Evolutionary conservation across 2,797 vertebrate species (phyloP).

Genomic region (Anguilla marmorata): DNA sequence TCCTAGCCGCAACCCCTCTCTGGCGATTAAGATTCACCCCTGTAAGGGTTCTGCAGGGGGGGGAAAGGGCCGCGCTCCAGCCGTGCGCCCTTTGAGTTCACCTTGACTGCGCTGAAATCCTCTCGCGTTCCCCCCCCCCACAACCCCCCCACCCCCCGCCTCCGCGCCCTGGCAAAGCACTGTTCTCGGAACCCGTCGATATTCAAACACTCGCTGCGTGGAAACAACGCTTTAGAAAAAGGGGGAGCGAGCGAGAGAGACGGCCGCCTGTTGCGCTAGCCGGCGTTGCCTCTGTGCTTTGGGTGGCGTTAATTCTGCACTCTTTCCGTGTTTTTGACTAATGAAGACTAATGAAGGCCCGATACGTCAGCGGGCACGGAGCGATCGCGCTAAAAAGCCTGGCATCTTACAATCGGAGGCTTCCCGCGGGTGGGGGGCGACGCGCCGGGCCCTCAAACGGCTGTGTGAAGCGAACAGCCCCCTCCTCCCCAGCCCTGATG

Average conservation of each 20-base stretch:
- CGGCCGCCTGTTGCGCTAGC: background rate
- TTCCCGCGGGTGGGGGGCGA: background rate
- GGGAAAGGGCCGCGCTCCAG: background rate
- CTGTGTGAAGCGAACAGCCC: background rate
- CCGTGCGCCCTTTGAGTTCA: background rate
- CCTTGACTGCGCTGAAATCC: constrained; percentile 15
- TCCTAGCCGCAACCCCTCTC: background rate
- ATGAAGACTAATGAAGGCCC: constrained; percentile 46
- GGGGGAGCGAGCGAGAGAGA: background rate
- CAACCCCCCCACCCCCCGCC: constrained; percentile 2
- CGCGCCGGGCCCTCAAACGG: background rate
- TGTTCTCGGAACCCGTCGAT: background rate
- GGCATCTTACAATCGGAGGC: constrained; percentile 24
- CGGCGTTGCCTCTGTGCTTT: constrained; percentile 6
- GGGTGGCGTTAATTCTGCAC: constrained; percentile 34
- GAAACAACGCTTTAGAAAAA: background rate
- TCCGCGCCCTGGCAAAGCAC: background rate
- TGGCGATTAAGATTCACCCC: background rate
- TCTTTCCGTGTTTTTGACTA: constrained; percentile 42
- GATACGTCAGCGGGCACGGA: constrained; percentile 28
- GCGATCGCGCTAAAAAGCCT: constrained; percentile 31
- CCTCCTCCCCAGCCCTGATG: background rate
- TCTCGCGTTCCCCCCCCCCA: constrained; percentile 8
- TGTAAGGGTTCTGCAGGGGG: background rate
- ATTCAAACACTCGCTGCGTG: background rate